Conservation (phyloP, 2,797 vertebrate genomes). For the Fratercula arctica region DNA sequence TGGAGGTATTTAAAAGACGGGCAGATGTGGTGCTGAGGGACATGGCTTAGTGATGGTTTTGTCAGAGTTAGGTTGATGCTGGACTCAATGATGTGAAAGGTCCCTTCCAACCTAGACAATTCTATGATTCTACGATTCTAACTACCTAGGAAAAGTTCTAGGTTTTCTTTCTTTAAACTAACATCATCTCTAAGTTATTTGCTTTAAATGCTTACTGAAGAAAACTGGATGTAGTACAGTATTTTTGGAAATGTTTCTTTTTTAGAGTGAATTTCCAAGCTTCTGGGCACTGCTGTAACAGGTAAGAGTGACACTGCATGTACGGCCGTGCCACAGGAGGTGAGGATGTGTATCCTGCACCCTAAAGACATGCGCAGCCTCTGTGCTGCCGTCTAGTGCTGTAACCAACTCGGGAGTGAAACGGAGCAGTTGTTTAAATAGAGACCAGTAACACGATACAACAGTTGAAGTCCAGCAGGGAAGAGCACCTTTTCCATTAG, state of each 20-base stretch:
- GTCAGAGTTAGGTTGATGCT: background rate
- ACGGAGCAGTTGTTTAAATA: constrained; percentile 60
- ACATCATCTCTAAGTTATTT: background rate
- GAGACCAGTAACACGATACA: constrained; percentile 33
- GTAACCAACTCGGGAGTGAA: constrained; percentile 46
- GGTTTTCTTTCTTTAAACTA: background rate
- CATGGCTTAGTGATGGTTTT: background rate
- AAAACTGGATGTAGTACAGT: background rate
- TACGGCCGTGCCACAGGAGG: background rate
- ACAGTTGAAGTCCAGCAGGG: background rate
- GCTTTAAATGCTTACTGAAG: background rate
- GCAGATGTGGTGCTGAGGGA: background rate
- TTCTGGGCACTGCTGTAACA: background rate
- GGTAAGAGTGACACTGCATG: background rate
- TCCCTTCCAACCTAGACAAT: background rate
- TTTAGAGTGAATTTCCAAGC: background rate
- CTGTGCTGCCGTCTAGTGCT: background rate
- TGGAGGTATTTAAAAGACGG: background rate
- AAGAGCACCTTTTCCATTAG: constrained; percentile 37
- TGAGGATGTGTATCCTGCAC: background rate
- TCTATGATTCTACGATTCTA: background rate
- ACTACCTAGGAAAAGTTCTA: background rate
- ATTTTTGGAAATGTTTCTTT: background rate
- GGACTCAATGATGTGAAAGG: background rate
- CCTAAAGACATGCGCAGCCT: background rate